These are phyloP conservation scores for Cryptocephalus moraei DNA, from an alignment of 2,888 invertebrate genomes.

Conservation along the genomic window DNA sequence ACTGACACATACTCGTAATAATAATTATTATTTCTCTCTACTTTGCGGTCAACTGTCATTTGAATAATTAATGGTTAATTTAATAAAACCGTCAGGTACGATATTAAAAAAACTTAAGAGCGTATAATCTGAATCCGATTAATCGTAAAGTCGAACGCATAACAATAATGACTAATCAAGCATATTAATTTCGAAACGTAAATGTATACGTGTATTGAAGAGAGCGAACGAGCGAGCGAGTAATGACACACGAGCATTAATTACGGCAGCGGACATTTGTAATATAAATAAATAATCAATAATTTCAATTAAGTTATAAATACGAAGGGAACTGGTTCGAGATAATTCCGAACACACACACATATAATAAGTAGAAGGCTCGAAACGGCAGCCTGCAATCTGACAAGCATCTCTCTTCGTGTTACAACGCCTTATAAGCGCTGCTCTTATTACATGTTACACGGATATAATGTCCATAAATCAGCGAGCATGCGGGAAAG, in stretches of 20 bases:
- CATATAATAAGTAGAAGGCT: conserved; percentile 8
- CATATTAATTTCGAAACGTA: neutral
- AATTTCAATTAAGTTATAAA: conserved; percentile 32
- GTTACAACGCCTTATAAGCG: conserved; percentile 29
- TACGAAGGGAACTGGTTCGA: conserved; percentile 24
- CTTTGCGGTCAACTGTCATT: too few relatives aligned
- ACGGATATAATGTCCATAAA: conserved; percentile 32
- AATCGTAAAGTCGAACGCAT: neutral
- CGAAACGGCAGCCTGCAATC: conserved; percentile 20
- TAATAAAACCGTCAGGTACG: neutral
- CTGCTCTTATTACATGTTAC: conserved; percentile 35
- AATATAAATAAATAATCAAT: conserved; percentile 24
- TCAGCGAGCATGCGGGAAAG: conserved; percentile 35
- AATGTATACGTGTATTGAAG: neutral
- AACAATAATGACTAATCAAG: neutral
- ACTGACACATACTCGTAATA: too few relatives aligned
- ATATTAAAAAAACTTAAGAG: neutral
- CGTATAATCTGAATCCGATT: neutral
- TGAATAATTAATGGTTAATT: too few relatives aligned
- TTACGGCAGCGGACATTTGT: conserved; percentile 12
- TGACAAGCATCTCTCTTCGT: conserved; percentile 29
- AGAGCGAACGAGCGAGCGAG: too few relatives aligned
- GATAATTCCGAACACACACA: conserved; percentile 26
- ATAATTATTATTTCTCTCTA: too few relatives aligned
- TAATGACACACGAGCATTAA: conserved; percentile 9